Evolutionary conservation across 1,140 invertebrate species (phyloP).

Genomic region (Stenopsyche tienmushanensis): DNA sequence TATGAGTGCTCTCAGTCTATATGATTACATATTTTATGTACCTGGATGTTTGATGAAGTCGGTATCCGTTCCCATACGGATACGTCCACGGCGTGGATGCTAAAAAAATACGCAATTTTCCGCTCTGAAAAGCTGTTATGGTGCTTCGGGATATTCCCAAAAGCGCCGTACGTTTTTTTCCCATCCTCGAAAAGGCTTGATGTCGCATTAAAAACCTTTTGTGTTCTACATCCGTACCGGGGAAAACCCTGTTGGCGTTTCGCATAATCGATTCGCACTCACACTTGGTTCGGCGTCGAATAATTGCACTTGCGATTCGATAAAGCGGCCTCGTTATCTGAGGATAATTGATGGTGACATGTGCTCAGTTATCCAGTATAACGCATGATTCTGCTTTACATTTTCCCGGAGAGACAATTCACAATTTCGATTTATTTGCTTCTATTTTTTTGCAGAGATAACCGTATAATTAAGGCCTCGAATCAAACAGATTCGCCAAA

Average conservation of each 20-base stretch:
- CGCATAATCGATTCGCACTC: constrained; percentile 32
- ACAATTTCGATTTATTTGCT: no score
- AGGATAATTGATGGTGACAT: neutral
- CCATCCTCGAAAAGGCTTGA: constrained; percentile 28
- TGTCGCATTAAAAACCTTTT: constrained; percentile 39
- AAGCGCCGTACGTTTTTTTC: constrained; percentile 20
- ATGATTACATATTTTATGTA: no score
- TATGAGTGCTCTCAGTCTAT: no score
- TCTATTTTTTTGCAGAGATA: no score
- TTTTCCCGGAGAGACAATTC: no score
- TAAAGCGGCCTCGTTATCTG: constrained; percentile 34
- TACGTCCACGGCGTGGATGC: neutral
- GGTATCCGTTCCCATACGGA: constrained; percentile 4
- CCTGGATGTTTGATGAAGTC: neutral
- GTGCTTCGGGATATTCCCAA: constrained; percentile 26
- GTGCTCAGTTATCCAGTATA: no score
- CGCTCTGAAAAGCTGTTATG: constrained; percentile 12
- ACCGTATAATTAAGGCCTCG: no score
- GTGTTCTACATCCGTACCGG: constrained; percentile 30
- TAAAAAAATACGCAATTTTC: constrained; percentile 12
- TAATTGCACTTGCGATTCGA: constrained; percentile 36
- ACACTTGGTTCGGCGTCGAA: constrained; percentile 13
- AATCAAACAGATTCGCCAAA: no score
- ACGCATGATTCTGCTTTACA: no score
- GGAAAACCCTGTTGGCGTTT: constrained; percentile 21